Base-by-base conservation (phyloP, 2,888 invertebrate genomes). In the Ferdinandea cuprea region DNA sequence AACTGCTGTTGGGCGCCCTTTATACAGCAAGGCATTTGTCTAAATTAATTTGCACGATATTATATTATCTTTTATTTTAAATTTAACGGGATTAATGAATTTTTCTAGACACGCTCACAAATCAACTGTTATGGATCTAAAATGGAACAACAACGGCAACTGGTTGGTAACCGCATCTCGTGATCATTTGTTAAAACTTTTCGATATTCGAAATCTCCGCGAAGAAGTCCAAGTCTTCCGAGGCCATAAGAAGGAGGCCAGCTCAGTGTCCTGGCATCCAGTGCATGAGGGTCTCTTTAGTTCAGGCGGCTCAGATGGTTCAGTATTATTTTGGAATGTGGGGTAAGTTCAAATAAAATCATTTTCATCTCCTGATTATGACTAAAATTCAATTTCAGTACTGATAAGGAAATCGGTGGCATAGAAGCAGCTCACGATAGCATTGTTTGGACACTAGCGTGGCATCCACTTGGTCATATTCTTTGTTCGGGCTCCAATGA, bases 401-500 rank as follows among this genome's bases (percentile, higher is more conserved):
- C 97, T 85, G 99, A 99, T 89, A 99, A 99, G 91, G 99, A 99
- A 93, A 97, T 99, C 37, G 99, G 99, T 15, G 95, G 96, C 15
- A 98, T 99, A 88, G 99, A 99, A 92, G 97, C 98, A 88, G 99
- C 99, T 2, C 99, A 99, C 91, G 99, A 99, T 91, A 98, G 98
- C 88, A 98, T 99, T 89, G 98, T 99, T 3, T 99, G 99, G 99
- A 97, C 98, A 11, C 93, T 99, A 89, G 98, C 98, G 30, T 99
- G 99, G 99, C 99, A 99, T 93, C 99, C 99, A 0, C 92, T 99
- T 15, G 99, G 99, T 0, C 99, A 99, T 89, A 99, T 99, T 87
- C 92, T 99, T 32, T 99, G 98, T 88, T 98, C 99, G 2, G 99
- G 99, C 0, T 99, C 99, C n/a, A 99, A 99, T 92, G 99, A 99